Evolutionary conservation across 2,113 vertebrate species (phyloP), one percentile per base, ranked within the genome.

Genomic region (Arvicanthis niloticus): DNA sequence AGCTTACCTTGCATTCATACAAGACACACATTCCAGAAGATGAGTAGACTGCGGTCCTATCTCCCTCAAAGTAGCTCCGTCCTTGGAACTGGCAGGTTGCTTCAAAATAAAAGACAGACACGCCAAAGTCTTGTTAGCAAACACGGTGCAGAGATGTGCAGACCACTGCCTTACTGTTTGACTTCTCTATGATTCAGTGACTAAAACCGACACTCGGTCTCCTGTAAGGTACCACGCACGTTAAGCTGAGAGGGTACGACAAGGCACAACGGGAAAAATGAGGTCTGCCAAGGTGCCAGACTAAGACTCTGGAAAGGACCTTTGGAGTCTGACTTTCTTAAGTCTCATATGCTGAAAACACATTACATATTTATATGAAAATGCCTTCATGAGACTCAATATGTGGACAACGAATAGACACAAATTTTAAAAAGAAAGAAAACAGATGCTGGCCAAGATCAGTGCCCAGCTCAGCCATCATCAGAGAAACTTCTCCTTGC

Each of bases 1-100:
- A 92, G 80, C 99, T 99, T 99, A 99, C 99, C 99, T 99, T 99
- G 98, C 99, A 99, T 96, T 99, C 99, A 98, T 99, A 99, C n/a
- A 99, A 98, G 98, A 99, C 98, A 97, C 99, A 99, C 60, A 99
- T 99, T 97, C 99, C 99, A 96, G 99, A 99, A 85, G 99, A 98
- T 93, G 99, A 99, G 94, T 99, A 99, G 89, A 99, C 98, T 0
- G 99, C 99, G 97, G 98, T 99, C 98, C 98, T 99, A 98, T 99
- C 99, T 96, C 99, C 99, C 96, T 99, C 99, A 98, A 99, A 99
- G 98, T 99, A 98, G 93, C 98, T 99, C 98, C 99, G 99, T 94
- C 99, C 99, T 97, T 99, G 99, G 98, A 99, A 99, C 81, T 99
- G 77, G 94, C 99, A 99, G 95, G 99, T 99, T 26, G 99, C 99